phyloP scores from a whole-genome alignment of 1,140 invertebrate species.

The Drosophila cardini region DNA sequence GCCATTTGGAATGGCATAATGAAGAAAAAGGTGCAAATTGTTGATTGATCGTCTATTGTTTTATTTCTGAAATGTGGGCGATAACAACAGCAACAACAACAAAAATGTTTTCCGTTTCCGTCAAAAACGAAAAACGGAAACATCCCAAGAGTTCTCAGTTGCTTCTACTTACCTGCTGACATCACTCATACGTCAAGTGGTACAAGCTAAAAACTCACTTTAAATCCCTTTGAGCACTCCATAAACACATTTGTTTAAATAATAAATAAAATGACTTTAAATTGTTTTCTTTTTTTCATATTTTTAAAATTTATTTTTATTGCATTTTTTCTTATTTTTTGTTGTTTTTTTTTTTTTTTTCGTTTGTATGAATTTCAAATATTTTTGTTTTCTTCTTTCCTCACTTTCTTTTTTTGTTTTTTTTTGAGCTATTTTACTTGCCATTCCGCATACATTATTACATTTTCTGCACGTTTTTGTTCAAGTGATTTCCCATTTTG shows the following conservation, averaged over 20 bases:
- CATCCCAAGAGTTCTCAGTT: background rate
- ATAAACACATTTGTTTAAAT: constrained; percentile 11
- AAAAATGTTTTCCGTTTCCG: constrained; percentile 52
- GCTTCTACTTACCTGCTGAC: constrained; percentile 2
- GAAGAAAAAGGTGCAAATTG: constrained; percentile 61
- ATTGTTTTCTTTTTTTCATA: constrained; percentile 72
- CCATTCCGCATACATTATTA: constrained; percentile 76
- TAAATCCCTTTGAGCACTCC: background rate
- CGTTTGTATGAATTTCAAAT: constrained; percentile 69
- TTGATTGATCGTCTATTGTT: constrained; percentile 63
- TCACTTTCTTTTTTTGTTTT: constrained; percentile 31
- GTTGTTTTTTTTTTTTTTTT: too few relatives aligned
- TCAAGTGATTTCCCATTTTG: constrained; percentile 65
- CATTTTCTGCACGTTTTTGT: constrained; percentile 64
- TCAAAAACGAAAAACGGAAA: constrained; percentile 5
- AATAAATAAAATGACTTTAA: constrained; percentile 47
- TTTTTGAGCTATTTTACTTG: constrained; percentile 73
- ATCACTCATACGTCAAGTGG: constrained; percentile 37
- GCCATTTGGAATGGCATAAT: constrained; percentile 49
- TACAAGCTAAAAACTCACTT: too few relatives aligned
- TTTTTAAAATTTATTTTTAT: constrained; percentile 82
- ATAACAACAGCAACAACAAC: constrained; percentile 19
- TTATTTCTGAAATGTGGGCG: constrained; percentile 26
- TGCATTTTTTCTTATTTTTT: constrained; percentile 67
- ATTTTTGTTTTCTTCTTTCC: constrained; percentile 39